phyloP scores from a whole-genome alignment of 1,140 invertebrate species.

The Heliconius melpomene region DNA sequence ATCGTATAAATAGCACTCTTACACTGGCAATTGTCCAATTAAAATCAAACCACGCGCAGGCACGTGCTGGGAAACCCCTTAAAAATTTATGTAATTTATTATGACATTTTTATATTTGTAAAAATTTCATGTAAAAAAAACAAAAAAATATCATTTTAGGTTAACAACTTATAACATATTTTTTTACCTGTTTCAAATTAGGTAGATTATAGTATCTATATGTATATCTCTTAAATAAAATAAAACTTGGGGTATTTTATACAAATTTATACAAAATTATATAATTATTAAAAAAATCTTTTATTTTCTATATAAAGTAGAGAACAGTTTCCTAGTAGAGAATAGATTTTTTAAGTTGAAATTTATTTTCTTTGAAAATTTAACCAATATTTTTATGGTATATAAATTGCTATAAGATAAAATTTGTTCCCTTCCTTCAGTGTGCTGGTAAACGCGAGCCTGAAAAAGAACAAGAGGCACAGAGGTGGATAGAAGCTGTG shows the following conservation, averaged over 20 bases:
- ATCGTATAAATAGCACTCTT: slow-evolving; percentile 37
- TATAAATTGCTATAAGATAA: background rate
- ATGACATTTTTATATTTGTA: slow-evolving; percentile 17
- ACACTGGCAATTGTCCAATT: slow-evolving; percentile 41
- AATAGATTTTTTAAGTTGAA: background rate
- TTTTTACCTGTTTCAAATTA: too few relatives aligned
- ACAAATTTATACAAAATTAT: background rate
- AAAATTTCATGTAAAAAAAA: background rate
- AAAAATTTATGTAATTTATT: slow-evolving; percentile 34
- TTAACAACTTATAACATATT: too few relatives aligned
- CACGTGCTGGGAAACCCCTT: slow-evolving; percentile 46
- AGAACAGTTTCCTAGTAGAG: too few relatives aligned
- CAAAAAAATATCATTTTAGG: too few relatives aligned
- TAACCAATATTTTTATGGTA: background rate
- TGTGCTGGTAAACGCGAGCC: slow-evolving; percentile 91
- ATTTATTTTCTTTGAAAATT: background rate
- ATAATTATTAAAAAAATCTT: too few relatives aligned
- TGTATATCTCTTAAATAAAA: too few relatives aligned
- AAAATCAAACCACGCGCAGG: slow-evolving; percentile 31
- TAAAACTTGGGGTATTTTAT: background rate
- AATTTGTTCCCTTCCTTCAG: slow-evolving; percentile 81
- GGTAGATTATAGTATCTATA: too few relatives aligned
- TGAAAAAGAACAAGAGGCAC: slow-evolving; percentile 90
- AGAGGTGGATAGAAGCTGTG: slow-evolving; percentile 94
- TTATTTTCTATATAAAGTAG: too few relatives aligned